Evolutionary conservation across 92 coral and sea anemone species (phyloP).

Genomic region (Parazoanthus atlanticus): DNA sequence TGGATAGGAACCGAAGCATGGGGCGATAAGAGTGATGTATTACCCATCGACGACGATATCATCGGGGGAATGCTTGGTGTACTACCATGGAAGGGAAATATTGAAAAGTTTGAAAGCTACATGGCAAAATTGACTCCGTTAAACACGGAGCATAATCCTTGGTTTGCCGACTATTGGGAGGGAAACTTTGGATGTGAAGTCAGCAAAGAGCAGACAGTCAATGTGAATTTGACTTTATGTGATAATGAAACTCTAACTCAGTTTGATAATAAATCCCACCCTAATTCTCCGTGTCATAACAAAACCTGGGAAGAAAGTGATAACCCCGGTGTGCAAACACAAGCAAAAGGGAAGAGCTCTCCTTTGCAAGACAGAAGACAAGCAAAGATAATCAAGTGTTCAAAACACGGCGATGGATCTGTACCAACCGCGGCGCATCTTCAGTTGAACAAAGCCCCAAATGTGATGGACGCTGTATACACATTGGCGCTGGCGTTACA

Average conservation of each 20-base stretch:
- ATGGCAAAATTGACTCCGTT: slow-evolving; percentile 70
- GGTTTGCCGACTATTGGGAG: slow-evolving; percentile 86
- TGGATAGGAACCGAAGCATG: slow-evolving; percentile 98
- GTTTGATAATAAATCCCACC: not conserved
- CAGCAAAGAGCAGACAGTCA: not conserved
- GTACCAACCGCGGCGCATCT: slow-evolving; percentile 64
- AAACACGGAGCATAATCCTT: slow-evolving; percentile 74
- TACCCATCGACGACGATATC: slow-evolving; percentile 62
- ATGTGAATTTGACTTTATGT: not conserved
- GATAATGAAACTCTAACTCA: not conserved
- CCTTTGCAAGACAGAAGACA: not conserved
- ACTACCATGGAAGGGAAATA: slow-evolving; percentile 75
- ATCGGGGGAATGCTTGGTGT: slow-evolving; percentile 92
- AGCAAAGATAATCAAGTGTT: slow-evolving; percentile 24
- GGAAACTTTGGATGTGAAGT: slow-evolving; percentile 69
- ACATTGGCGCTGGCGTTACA: slow-evolving; percentile 79
- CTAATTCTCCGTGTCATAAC: not conserved
- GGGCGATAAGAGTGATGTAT: slow-evolving; percentile 78
- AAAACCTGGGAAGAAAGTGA: not conserved
- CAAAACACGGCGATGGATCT: slow-evolving; percentile 18
- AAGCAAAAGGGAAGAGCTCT: not conserved
- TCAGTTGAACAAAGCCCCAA: slow-evolving; percentile 85
- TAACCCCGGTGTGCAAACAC: not conserved
- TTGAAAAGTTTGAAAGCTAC: slow-evolving; percentile 67
- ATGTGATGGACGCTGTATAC: slow-evolving; percentile 96